Evolutionary conservation across 2,888 invertebrate genomes (phyloP).

Genomic region (Norana najaformis): DNA sequence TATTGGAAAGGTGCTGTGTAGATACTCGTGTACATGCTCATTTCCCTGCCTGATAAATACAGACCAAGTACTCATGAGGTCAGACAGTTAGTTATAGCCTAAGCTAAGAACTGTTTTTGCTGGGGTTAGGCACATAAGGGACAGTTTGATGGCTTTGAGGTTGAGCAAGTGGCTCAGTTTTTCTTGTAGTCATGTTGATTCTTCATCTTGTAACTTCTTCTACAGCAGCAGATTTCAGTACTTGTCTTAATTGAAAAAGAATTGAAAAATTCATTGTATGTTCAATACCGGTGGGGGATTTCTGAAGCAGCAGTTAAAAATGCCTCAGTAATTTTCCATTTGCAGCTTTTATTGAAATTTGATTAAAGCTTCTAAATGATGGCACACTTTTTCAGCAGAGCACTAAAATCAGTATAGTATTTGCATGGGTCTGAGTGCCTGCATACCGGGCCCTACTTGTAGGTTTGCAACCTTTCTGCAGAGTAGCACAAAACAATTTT

Average conservation of each 20-base stretch:
- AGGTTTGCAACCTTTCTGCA: not conserved
- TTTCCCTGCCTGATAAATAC: not conserved
- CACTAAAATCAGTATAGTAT: not conserved
- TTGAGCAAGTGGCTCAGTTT: not conserved
- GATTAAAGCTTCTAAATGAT: too few species aligned
- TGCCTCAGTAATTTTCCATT: not conserved
- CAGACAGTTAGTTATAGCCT: not conserved
- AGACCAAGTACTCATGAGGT: not conserved
- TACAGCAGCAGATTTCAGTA: not conserved
- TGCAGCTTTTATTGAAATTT: not conserved
- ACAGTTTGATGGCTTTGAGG: not conserved
- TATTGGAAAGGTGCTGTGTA: conserved; percentile 1
- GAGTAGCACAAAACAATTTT: not conserved
- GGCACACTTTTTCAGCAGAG: not conserved
- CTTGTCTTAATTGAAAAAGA: not conserved
- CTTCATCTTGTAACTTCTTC: not conserved
- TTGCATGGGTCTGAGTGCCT: not conserved
- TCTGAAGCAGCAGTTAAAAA: not conserved
- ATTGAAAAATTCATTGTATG: not conserved
- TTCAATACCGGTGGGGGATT: not conserved
- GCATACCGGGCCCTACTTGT: not conserved
- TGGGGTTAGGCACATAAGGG: not conserved
- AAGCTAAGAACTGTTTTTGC: not conserved
- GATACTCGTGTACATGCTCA: not conserved
- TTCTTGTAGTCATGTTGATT: not conserved